Base-by-base conservation (phyloP, 2,888 invertebrate species). In the Lycophotia porphyrea region DNA sequence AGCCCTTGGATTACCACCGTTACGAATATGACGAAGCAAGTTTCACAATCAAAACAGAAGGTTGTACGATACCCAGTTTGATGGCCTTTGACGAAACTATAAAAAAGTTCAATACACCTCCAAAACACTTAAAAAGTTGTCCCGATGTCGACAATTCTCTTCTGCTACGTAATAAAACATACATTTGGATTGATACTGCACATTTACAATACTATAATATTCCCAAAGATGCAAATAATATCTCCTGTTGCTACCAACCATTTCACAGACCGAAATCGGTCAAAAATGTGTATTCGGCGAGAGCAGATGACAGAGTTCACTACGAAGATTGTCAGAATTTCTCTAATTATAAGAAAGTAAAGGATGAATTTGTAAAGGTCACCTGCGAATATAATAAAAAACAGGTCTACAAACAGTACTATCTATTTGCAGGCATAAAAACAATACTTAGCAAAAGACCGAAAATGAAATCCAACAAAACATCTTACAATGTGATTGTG, bases 291-390 rank as follows among this genome's bases (percentile, higher is more conserved):
- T 90, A 92, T 78, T 95, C 97, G n/a, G 91, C 90, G 74, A 88
- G 92, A 63, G 91, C 93, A 18, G 97, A 97, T 84, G 94, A 96
- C 78, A 93, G 96, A 88, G 95, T 96, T 39, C 85, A 95, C 84
- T 97, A 96, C 87, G 93, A 95, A 13, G 85, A 87, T 34, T 98
- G 98, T 88, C 90, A 94, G 39, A 87, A 92, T 65, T 97, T 98
- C 86, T 88, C 93, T 24, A 91, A 93, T 60, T 91, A 93, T 31
- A 93, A 95, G 80, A 91, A 94, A 88, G 93, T 97, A 47, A 88
- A 90, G 9, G 95, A 97, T 76, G 98, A 98, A 93, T 98, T 98
- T 90, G 96, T 98, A 18, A 97, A 96, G 92, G 97, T 98, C 5
- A 95, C 95, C 36, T 98, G 98, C 91, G 93, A 91, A 27, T 94